Evolutionary conservation across 1,140 invertebrate genomes (phyloP).

Genomic region (Drosophila tani): DNA sequence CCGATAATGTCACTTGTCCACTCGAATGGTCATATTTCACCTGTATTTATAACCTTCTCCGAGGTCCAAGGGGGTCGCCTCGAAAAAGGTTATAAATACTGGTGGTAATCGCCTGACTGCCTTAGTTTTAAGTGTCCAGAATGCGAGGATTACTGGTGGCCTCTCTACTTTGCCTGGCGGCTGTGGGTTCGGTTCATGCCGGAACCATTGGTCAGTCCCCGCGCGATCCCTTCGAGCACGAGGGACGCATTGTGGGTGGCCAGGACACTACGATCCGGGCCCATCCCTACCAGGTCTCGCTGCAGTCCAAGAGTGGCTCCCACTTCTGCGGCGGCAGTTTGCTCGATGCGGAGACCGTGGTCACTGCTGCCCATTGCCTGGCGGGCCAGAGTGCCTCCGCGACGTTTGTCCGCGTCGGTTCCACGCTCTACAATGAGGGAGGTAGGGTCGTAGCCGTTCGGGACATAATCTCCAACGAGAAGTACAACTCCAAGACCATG

Average conservation of each 20-base stretch:
- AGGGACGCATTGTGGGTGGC: constrained; percentile 67
- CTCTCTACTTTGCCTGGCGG: constrained; percentile 25
- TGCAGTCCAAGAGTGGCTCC: constrained; percentile 39
- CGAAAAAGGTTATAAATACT: constrained; percentile 21
- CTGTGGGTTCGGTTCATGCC: constrained; percentile 8
- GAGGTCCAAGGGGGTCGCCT: no score
- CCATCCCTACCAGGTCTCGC: constrained; percentile 60
- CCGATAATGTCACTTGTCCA: constrained; percentile 38
- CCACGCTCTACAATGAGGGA: constrained; percentile 32
- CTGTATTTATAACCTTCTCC: no score
- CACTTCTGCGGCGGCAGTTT: constrained; percentile 87
- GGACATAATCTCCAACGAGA: constrained; percentile 21
- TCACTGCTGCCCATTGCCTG: constrained; percentile 73
- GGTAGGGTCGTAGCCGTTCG: constrained; percentile 10
- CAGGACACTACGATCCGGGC: constrained; percentile 44
- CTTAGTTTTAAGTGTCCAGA: neutral
- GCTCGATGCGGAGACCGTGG: constrained; percentile 59
- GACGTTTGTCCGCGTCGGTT: constrained; percentile 36
- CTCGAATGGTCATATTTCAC: neutral
- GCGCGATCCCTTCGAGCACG: constrained; percentile 33
- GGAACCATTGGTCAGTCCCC: constrained; percentile 15
- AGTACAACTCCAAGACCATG: constrained; percentile 33
- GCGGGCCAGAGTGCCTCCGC: constrained; percentile 2
- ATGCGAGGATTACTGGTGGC: constrained; percentile 51
- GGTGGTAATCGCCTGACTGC: neutral